phyloP scores from a whole-genome alignment of 2,113 vertebrate genomes.

The Gobiocypris rarus region DNA sequence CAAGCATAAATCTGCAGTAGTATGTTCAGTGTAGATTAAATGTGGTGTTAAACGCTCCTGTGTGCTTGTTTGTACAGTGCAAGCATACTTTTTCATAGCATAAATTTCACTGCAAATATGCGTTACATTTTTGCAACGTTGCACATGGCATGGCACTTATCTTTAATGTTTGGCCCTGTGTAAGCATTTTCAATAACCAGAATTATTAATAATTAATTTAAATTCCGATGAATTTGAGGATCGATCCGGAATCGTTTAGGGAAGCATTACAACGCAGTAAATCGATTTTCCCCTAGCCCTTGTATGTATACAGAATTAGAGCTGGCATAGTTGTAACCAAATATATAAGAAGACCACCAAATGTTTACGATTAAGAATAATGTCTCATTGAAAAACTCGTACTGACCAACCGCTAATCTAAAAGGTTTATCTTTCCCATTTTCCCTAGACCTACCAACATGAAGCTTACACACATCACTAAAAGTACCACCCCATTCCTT shows the following conservation, averaged over 20 bases:
- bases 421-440: background rate
- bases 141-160: background rate
- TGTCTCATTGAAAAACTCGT: background rate
- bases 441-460: background rate
- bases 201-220: slow-evolving; percentile 12
- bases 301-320: background rate
- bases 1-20: background rate
- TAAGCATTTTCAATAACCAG: slow-evolving; percentile 26
- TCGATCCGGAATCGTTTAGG: background rate
- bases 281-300: background rate
- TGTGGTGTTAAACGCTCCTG: background rate
- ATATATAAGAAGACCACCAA: background rate
- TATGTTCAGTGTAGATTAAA: background rate
- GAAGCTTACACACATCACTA: background rate
- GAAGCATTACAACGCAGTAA: background rate
- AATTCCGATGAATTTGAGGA: slow-evolving; percentile 6
- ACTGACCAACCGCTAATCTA: background rate
- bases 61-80: slow-evolving; percentile 3
- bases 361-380: background rate
- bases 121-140: background rate
- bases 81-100: background rate
- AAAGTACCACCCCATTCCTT: background rate
- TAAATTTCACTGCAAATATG: background rate
- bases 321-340: too few species aligned
- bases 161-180: background rate